Evolutionary conservation across 2,113 vertebrate species (phyloP).

Genomic region (Rissa tridactyla): DNA sequence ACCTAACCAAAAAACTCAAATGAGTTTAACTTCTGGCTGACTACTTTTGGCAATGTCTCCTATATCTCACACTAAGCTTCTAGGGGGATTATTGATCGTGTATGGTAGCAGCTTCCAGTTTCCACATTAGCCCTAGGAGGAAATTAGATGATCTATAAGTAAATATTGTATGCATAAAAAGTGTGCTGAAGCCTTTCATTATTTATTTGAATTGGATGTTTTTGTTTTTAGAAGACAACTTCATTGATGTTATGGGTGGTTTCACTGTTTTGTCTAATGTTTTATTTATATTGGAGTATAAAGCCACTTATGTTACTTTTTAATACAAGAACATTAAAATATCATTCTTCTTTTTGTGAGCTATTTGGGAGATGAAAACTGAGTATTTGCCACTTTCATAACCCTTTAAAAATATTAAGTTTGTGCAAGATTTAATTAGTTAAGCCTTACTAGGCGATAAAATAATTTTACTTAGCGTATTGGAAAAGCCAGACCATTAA

Average conservation of each 20-base stretch:
- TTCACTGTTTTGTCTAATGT: constrained; percentile 3
- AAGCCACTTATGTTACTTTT: not conserved
- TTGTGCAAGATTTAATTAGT: not conserved
- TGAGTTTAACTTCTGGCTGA: not conserved
- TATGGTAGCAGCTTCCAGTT: constrained; percentile 48
- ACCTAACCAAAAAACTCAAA: not conserved
- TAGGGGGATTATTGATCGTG: constrained; percentile 52
- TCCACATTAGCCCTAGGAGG: constrained; percentile 50
- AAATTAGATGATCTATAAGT: constrained; percentile 58
- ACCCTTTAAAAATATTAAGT: not conserved
- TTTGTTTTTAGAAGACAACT: constrained; percentile 8
- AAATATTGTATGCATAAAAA: constrained; percentile 40
- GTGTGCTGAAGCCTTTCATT: constrained; percentile 36
- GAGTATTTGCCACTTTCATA: not conserved
- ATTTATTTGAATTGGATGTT: constrained; percentile 46
- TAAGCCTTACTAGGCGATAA: not conserved
- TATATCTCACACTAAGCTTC: constrained; percentile 19
- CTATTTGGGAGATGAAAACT: not conserved
- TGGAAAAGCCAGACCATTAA: not conserved
- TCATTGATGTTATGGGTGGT: not conserved
- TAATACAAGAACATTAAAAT: not conserved
- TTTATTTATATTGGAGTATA: constrained; percentile 31
- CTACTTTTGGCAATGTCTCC: not conserved
- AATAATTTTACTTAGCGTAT: not conserved
- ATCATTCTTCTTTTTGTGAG: not conserved